Evolutionary conservation across 2,888 invertebrate species (phyloP).

Genomic region (Lasioglossum morio): DNA sequence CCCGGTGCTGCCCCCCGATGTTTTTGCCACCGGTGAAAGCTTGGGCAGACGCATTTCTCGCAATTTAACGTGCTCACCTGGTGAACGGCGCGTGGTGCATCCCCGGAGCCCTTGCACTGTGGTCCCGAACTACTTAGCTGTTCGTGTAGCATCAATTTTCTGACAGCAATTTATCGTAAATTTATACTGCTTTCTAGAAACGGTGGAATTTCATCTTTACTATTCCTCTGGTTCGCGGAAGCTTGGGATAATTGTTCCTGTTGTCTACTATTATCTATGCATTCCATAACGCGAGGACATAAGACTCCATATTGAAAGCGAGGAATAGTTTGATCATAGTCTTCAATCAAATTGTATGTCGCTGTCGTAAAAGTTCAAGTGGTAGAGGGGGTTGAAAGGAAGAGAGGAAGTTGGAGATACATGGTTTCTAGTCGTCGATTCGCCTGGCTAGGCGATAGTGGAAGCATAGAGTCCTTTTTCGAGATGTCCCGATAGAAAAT

Average conservation of each 20-base stretch:
- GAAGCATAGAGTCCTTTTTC: background rate
- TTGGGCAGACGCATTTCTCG: constrained; percentile 33
- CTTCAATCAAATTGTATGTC: too few relatives aligned
- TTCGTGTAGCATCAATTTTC: background rate
- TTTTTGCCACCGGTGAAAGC: constrained; percentile 57
- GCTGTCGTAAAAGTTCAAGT: too few relatives aligned
- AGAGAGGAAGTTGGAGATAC: background rate
- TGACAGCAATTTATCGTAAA: background rate
- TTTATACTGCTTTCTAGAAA: background rate
- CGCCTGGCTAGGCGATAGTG: background rate
- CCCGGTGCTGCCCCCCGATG: background rate
- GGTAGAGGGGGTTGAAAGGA: background rate
- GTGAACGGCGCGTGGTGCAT: constrained; percentile 25
- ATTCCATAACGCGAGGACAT: background rate
- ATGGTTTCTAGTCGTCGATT: constrained; percentile 32
- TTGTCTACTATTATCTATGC: background rate
- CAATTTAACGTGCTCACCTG: constrained; percentile 49
- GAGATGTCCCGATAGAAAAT: background rate
- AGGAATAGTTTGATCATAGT: background rate
- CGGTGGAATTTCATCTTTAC: too few relatives aligned
- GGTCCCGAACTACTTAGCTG: background rate
- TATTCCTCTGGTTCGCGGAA: background rate
- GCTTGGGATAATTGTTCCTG: background rate
- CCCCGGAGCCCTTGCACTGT: background rate
- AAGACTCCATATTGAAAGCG: background rate